These are phyloP conservation scores for Lacerta bilineata DNA, from an alignment of 2,797 vertebrate genomes.

Conservation along the genomic window DNA sequence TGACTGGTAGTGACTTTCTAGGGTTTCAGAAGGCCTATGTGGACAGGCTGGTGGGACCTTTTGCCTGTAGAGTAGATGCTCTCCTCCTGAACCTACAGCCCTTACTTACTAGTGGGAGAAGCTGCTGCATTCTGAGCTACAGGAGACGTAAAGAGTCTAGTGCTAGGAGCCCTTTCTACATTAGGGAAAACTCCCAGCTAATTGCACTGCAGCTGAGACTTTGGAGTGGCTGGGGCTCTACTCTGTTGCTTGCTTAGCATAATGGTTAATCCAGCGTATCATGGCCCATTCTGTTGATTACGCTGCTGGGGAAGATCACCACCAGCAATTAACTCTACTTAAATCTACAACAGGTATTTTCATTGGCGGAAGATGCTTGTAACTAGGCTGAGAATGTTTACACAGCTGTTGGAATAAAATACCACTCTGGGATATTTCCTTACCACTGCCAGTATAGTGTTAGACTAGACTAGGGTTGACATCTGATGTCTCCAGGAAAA, in stretches of 20 bases:
- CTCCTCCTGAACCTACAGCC: too few relatives aligned
- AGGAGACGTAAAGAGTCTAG: neutral
- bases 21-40: too few relatives aligned
- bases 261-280: slow-evolving; percentile 22
- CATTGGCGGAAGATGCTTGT: slow-evolving; percentile 33
- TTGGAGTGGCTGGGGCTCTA: neutral
- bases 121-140: neutral
- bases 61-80: too few relatives aligned
- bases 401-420: slow-evolving; percentile 46
- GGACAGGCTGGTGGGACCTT: too few relatives aligned
- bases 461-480: slow-evolving; percentile 12
- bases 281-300: slow-evolving; percentile 29
- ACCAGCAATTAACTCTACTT: slow-evolving; percentile 35
- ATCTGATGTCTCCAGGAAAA: slow-evolving; percentile 25
- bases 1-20: too few relatives aligned
- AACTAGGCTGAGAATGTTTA: slow-evolving; percentile 47
- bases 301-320: slow-evolving; percentile 20
- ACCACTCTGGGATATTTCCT: slow-evolving; percentile 39
- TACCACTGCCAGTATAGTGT: slow-evolving; percentile 26
- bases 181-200: slow-evolving; percentile 16
- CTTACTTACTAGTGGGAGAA: neutral
- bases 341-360: slow-evolving; percentile 51
- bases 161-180: neutral
- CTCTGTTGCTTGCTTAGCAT: slow-evolving; percentile 8
- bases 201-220: neutral